Percentiles rank a stretch among this genome's conserved stretches.
phyloP scores from a whole-genome alignment of 2,113 vertebrate genomes.

The Syngnathoides biaculeatus region DNA sequence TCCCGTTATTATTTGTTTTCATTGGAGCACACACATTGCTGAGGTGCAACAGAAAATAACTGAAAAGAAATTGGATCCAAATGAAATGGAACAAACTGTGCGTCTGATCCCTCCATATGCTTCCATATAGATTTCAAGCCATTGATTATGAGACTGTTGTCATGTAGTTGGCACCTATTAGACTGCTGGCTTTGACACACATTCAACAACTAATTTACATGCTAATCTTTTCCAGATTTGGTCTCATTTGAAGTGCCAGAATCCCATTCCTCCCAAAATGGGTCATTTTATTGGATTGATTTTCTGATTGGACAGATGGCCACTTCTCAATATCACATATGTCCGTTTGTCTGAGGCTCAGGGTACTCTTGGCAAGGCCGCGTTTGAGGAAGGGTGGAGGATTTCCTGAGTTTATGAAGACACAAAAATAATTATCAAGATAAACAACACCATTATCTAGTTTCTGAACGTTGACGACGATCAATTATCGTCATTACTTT shows the following conservation, averaged over 20 bases:
- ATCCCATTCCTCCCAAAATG: conserved; percentile 64
- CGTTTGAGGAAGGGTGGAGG: conserved; percentile 16
- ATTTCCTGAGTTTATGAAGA: conserved; percentile 59
- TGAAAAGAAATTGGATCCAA: conserved; percentile 24
- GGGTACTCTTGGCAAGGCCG: conserved; percentile 18
- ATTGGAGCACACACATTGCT: background rate
- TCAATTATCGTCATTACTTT: conserved; percentile 70
- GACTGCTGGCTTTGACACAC: conserved; percentile 63
- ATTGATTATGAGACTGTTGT: conserved; percentile 67
- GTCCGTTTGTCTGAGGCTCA: conserved; percentile 60
- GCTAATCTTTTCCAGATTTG: conserved; percentile 74
- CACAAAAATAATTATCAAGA: conserved; percentile 66
- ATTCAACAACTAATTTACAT: conserved; percentile 74
- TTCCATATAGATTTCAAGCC: conserved; percentile 70
- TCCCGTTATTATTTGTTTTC: too few species aligned
- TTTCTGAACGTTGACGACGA: conserved; percentile 64
- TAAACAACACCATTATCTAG: conserved; percentile 70
- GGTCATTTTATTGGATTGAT: conserved; percentile 70
- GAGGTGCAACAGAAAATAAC: background rate
- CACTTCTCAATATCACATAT: conserved; percentile 66
- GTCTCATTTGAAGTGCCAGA: conserved; percentile 27
- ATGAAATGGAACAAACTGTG: conserved; percentile 15
- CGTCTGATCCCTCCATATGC: conserved; percentile 60
- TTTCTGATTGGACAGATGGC: conserved; percentile 76
- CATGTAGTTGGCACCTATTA: conserved; percentile 64